Conservation (phyloP, 1,140 invertebrate species). For the Diabrotica virgifera region DNA sequence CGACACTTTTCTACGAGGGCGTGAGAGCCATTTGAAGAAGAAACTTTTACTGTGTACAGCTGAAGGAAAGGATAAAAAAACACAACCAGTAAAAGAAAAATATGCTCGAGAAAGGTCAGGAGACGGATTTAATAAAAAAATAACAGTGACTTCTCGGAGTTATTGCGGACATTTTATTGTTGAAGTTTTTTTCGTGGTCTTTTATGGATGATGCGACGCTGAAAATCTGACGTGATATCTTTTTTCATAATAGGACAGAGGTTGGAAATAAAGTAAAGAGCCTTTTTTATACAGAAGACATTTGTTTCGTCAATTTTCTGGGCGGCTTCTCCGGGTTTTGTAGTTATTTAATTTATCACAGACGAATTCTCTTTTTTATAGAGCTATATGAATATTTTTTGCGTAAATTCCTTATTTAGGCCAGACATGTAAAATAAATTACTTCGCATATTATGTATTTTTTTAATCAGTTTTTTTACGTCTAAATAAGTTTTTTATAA, state of each 20-base stretch:
- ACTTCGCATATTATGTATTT: too few relatives aligned
- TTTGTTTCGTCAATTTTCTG: too few relatives aligned
- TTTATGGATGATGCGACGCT: conserved; percentile 6
- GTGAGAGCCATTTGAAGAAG: neutral
- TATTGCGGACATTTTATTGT: conserved; percentile 7
- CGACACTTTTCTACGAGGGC: conserved; percentile 33
- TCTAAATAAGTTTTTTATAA: too few relatives aligned
- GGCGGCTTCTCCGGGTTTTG: too few relatives aligned
- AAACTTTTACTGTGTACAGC: neutral
- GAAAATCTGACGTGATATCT: conserved; percentile 5
- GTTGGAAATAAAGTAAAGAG: neutral
- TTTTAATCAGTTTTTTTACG: too few relatives aligned
- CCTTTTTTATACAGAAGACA: too few relatives aligned
- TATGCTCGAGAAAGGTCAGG: conserved; percentile 1
- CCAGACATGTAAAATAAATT: too few relatives aligned
- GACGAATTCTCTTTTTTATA: too few relatives aligned
- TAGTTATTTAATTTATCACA: too few relatives aligned
- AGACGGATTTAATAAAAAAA: conserved; percentile 10
- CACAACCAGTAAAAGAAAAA: conserved; percentile 1
- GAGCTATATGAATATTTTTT: too few relatives aligned
- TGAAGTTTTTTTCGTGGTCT: conserved; percentile 3
- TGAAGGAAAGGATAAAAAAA: too few relatives aligned
- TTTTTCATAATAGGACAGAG: neutral
- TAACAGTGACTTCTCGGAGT: neutral
- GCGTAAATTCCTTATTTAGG: too few relatives aligned